Conservation (phyloP, 2,797 vertebrate species). For the Tangara arthus region DNA sequence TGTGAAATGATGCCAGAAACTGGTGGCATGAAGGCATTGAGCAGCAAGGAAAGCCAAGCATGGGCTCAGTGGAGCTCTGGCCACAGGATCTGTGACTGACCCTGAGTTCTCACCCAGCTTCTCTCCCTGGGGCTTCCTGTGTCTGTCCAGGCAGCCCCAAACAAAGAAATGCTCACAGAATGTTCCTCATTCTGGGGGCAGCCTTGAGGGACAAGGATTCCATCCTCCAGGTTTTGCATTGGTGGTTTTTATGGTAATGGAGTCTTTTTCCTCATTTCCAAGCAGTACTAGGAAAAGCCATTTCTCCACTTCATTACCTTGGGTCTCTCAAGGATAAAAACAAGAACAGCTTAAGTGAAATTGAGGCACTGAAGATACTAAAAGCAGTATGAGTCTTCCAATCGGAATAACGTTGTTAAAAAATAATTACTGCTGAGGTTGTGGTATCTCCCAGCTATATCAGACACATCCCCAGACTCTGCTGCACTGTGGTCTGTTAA, state of each 20-base stretch:
- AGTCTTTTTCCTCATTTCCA: not conserved
- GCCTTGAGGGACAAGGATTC: not conserved
- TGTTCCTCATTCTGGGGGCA: not conserved
- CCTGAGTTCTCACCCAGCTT: not conserved
- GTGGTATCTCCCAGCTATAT: not conserved
- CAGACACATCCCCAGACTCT: not conserved
- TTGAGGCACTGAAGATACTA: not conserved
- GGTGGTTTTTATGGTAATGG: not conserved
- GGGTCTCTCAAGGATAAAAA: not conserved
- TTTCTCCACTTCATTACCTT: not conserved
- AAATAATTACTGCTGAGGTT: not conserved
- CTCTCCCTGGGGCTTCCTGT: too few species aligned
- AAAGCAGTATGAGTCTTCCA: not conserved
- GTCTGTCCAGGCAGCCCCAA: not conserved
- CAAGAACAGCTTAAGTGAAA: not conserved
- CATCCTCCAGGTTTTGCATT: not conserved
- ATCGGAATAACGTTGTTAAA: not conserved
- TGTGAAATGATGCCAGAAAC: not conserved
- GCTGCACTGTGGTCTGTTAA: not conserved
- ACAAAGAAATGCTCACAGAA: not conserved
- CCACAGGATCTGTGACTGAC: not conserved
- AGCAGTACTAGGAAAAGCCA: not conserved
- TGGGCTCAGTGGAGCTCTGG: not conserved
- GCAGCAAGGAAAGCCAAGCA: accelerated
- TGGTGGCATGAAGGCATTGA: not conserved